Conservation (phyloP, 2,113 vertebrate genomes). For the Pangasianodon hypophthalmus region DNA sequence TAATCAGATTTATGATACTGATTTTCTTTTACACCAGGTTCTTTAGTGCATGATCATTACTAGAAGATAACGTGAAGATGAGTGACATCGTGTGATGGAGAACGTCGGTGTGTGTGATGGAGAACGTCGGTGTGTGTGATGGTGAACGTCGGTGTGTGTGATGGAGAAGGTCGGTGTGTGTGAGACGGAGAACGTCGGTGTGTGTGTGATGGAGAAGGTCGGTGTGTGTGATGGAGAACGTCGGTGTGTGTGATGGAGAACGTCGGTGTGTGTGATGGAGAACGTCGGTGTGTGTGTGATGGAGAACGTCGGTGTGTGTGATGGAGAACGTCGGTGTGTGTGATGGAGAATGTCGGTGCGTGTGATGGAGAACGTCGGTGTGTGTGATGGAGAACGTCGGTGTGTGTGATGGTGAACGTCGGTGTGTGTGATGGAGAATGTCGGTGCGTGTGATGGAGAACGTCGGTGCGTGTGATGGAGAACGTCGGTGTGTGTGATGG, state of each 20-base stretch:
- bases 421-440: background rate
- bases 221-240: background rate
- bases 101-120: background rate
- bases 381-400: no score
- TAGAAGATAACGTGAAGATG: background rate
- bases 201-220: background rate
- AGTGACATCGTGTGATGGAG: background rate
- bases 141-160: no score
- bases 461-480: background rate
- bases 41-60: background rate
- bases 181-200: no score
- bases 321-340: no score
- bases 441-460: no score
- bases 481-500: background rate
- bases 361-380: no score
- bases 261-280: background rate
- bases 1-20: background rate
- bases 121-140: no score
- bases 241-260: background rate
- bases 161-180: background rate
- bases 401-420: background rate
- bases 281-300: background rate
- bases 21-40: background rate
- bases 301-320: background rate
- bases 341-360: no score